Conservation (phyloP, 2,113 vertebrate genomes). For the Xenus cinereus region DNA sequence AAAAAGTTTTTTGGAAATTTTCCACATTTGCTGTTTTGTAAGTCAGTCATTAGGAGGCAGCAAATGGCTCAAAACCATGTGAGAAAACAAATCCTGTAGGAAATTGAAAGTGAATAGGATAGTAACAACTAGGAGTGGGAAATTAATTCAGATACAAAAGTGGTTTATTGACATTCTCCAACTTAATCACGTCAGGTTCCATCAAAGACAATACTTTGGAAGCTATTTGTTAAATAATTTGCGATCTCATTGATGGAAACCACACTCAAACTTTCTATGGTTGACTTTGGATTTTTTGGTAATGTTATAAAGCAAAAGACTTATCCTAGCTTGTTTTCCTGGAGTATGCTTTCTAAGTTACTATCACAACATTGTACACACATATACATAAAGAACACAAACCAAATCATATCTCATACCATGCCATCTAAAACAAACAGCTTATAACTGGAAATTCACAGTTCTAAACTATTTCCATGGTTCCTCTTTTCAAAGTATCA, state of each 20-base stretch:
- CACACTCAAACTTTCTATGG: neutral
- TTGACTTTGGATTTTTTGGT: neutral
- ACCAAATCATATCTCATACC: neutral
- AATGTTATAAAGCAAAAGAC: neutral
- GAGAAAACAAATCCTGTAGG: conserved; percentile 44
- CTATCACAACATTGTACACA: neutral
- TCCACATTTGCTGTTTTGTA: conserved; percentile 74
- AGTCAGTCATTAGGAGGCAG: conserved; percentile 83
- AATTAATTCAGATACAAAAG: conserved; percentile 24
- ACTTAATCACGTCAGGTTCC: neutral
- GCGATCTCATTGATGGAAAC: neutral
- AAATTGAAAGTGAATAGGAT: conserved; percentile 41
- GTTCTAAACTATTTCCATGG: neutral
- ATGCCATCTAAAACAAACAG: neutral
- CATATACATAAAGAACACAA: neutral
- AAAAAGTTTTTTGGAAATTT: conserved; percentile 41
- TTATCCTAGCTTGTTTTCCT: neutral
- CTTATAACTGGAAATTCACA: neutral
- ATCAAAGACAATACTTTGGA: neutral
- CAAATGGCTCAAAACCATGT: conserved; percentile 76
- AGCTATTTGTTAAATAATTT: neutral
- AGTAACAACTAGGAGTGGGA: conserved; percentile 15
- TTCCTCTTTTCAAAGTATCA: neutral
- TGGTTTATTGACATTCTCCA: conserved; percentile 29
- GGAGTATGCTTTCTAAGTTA: neutral